Percentiles rank a stretch among this genome's conserved stretches.
Evolutionary conservation across 2,797 vertebrate genomes (phyloP).

Genomic region (Dicrostonyx torquatus): DNA sequence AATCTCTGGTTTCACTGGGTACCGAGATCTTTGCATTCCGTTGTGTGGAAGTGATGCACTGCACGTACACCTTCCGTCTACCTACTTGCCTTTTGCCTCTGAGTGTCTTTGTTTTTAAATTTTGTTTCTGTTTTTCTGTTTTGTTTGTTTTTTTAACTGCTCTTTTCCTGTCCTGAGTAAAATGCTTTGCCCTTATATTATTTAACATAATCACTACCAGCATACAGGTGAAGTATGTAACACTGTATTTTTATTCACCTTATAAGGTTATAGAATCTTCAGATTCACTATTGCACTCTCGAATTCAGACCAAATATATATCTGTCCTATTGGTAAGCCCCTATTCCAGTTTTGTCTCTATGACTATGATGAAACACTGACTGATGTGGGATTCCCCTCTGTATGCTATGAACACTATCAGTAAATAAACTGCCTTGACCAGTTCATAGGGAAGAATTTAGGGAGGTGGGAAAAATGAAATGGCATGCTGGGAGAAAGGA

Average conservation of each 20-base stretch:
- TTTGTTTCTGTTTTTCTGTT: not conserved
- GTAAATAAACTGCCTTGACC: no score
- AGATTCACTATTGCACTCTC: not conserved
- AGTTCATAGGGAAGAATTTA: no score
- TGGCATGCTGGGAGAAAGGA: no score
- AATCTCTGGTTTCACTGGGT: not conserved
- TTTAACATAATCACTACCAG: not conserved
- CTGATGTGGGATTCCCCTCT: no score
- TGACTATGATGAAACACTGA: no score
- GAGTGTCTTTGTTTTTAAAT: no score
- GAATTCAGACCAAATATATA: not conserved
- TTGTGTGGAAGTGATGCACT: not conserved
- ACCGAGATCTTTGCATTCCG: not conserved
- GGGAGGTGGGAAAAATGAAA: no score
- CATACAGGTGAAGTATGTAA: not conserved
- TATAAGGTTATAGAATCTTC: not conserved
- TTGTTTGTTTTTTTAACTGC: not conserved
- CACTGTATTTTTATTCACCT: not conserved
- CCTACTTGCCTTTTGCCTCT: not conserved
- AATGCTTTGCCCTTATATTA: not conserved
- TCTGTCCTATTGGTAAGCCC: not conserved
- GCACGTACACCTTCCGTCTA: not conserved
- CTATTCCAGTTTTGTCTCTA: no score
- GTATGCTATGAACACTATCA: no score
- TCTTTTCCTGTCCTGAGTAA: not conserved